Percentiles rank a stretch among this genome's conserved stretches.
Conservation (phyloP, 2,113 vertebrate species). For the Uria lomvia region DNA sequence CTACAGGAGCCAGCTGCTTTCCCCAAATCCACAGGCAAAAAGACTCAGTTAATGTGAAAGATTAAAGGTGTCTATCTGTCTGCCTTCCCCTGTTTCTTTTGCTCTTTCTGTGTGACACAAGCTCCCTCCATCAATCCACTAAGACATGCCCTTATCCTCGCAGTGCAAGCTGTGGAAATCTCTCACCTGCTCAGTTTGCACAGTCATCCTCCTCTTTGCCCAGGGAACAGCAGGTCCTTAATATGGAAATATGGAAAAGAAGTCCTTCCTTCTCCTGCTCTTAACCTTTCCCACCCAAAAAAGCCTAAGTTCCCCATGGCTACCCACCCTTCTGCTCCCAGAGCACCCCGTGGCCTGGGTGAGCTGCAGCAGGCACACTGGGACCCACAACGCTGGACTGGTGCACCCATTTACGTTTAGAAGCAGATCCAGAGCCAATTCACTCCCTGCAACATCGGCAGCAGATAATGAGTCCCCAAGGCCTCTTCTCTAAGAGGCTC, state of each 20-base stretch:
- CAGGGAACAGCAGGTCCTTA: background rate
- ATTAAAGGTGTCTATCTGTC: conserved; percentile 52
- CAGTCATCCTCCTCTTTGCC: background rate
- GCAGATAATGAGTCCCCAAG: conserved; percentile 22
- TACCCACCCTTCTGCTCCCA: background rate
- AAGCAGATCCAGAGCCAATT: background rate
- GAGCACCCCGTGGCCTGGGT: fast-evolving
- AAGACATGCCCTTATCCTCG: background rate
- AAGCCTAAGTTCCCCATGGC: fast-evolving
- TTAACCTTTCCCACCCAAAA: background rate
- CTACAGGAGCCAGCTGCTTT: conserved; percentile 50
- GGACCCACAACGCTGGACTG: fast-evolving
- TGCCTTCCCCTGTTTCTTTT: background rate
- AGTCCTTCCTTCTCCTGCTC: background rate
- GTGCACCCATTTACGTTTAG: fast-evolving
- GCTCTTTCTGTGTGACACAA: background rate
- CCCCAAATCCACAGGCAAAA: conserved; percentile 54
- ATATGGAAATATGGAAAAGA: fast-evolving
- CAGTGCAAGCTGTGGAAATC: background rate
- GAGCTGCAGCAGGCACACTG: fast-evolving
- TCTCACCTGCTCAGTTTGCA: background rate
- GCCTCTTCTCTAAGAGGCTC: background rate
- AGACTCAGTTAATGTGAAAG: conserved; percentile 62
- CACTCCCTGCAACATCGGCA: background rate
- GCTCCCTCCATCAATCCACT: background rate